Evolutionary conservation across 2,797 vertebrate species (phyloP).

Genomic region (Molossus molossus): DNA sequence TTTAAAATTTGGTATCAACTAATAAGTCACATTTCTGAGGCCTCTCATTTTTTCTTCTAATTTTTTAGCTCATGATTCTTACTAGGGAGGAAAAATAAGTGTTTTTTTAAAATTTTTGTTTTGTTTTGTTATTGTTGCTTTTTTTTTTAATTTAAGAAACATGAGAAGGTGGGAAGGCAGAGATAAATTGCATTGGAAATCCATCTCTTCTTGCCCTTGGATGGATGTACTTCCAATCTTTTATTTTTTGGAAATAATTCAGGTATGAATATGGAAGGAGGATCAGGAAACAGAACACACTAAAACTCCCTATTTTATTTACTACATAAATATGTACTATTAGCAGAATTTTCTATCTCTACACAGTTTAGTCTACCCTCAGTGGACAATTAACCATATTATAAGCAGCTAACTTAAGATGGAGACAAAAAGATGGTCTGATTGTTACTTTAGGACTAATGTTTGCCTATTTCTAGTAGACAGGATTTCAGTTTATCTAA

Average conservation of each 20-base stretch:
- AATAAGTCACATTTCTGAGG: not conserved
- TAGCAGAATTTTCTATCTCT: slow-evolving; percentile 55
- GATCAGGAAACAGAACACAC: not conserved
- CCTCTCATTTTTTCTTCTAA: not conserved
- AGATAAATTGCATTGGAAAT: not conserved
- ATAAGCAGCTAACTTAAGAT: slow-evolving; percentile 71
- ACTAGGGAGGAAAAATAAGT: not conserved
- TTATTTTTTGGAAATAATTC: not conserved
- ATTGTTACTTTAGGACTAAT: slow-evolving; percentile 88
- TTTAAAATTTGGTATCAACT: not conserved
- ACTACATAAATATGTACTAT: slow-evolving; percentile 18
- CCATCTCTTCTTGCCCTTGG: not conserved
- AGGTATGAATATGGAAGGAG: not conserved
- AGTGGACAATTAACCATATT: slow-evolving; percentile 41
- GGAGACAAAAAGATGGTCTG: slow-evolving; percentile 80
- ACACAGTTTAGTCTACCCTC: slow-evolving; percentile 80
- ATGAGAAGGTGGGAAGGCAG: not conserved
- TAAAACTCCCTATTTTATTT: slow-evolving; percentile 43
- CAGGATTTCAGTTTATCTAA: slow-evolving; percentile 86
- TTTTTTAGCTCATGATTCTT: not conserved
- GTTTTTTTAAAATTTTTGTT: not conserved
- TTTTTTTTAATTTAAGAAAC: not conserved
- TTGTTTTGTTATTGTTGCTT: not conserved
- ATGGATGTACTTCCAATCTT: not conserved
- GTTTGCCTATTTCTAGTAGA: slow-evolving; percentile 85